These are phyloP conservation scores for Archaeoteleia sp. DNA, from an alignment of 2,888 invertebrate genomes.

Conservation along the genomic window DNA sequence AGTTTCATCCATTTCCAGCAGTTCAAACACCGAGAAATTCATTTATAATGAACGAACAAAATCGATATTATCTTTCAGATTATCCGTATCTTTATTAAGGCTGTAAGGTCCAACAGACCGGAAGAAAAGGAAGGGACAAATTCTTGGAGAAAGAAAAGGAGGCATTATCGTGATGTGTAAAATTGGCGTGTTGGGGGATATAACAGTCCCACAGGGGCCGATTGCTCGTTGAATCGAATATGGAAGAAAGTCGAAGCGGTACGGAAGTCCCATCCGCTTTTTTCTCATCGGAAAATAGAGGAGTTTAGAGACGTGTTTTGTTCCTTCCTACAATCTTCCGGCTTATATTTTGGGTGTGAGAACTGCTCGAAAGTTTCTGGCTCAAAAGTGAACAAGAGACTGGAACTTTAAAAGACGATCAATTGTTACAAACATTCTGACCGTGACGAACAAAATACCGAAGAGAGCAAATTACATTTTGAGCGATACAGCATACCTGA, in stretches of 20 bases:
- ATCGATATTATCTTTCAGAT: slow-evolving; percentile 2
- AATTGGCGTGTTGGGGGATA: slow-evolving; percentile 41
- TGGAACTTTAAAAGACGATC: too few relatives aligned
- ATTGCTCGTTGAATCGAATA: slow-evolving; percentile 43
- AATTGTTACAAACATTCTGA: too few relatives aligned
- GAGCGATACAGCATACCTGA: too few relatives aligned
- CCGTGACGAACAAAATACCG: too few relatives aligned
- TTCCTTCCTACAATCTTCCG: background rate
- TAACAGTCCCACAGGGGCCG: slow-evolving; percentile 40
- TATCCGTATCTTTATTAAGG: slow-evolving; percentile 20
- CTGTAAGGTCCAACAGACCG: slow-evolving; percentile 32
- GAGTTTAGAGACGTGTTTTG: background rate
- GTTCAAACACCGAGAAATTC: too few relatives aligned
- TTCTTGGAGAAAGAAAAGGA: slow-evolving; percentile 14
- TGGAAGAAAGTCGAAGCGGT: slow-evolving; percentile 25
- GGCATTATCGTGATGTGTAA: slow-evolving; percentile 35
- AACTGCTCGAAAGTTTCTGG: too few relatives aligned
- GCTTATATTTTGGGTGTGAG: too few relatives aligned
- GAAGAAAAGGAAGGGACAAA: slow-evolving; percentile 13
- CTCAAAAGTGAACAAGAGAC: too few relatives aligned
- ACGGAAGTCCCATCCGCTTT: slow-evolving; percentile 16
- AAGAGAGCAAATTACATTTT: too few relatives aligned
- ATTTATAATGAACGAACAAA: background rate
- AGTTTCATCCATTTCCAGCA: too few relatives aligned
- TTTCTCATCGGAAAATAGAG: slow-evolving; percentile 8